phyloP scores from a whole-genome alignment of 2,113 vertebrate species.

The Strigops habroptila region DNA sequence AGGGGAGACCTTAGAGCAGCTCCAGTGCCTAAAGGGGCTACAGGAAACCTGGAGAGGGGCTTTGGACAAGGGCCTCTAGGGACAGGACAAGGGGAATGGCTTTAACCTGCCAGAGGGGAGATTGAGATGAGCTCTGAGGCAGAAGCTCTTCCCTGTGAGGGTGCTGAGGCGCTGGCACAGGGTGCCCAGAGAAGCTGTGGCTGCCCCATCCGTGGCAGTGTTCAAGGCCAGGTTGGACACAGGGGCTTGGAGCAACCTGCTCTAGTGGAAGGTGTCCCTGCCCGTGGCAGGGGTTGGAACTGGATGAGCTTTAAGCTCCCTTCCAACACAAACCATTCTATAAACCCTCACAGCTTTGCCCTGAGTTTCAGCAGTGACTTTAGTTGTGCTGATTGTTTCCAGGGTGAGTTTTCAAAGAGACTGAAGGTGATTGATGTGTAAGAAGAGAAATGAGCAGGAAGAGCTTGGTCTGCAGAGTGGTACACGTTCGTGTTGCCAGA shows the following conservation, averaged over 20 bases:
- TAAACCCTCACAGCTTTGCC: not conserved
- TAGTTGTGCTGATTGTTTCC: not conserved
- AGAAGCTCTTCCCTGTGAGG: too few species aligned
- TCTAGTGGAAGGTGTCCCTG: not conserved
- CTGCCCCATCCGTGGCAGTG: too few species aligned
- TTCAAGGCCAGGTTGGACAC: too few species aligned
- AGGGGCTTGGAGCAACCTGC: not conserved
- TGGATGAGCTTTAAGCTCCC: accelerated
- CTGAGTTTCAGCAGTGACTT: not conserved
- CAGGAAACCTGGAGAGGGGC: too few species aligned
- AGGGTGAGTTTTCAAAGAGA: not conserved
- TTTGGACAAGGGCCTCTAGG: too few species aligned
- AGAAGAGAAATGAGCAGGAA: not conserved
- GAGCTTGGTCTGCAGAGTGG: not conserved
- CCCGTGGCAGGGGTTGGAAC: accelerated
- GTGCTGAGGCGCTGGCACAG: too few species aligned
- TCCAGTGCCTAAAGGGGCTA: too few species aligned
- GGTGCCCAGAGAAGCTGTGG: too few species aligned
- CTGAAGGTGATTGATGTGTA: not conserved
- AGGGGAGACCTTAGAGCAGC: too few species aligned
- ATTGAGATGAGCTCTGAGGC: too few species aligned
- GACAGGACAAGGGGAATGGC: too few species aligned
- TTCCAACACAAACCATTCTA: not conserved
- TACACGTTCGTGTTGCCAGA: accelerated
- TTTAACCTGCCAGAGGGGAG: too few species aligned